A percentile compares a stretch with the other conserved stretches of the same genome.
Conservation (phyloP, 2,888 invertebrate genomes). For the Nephrotoma flavescens region DNA sequence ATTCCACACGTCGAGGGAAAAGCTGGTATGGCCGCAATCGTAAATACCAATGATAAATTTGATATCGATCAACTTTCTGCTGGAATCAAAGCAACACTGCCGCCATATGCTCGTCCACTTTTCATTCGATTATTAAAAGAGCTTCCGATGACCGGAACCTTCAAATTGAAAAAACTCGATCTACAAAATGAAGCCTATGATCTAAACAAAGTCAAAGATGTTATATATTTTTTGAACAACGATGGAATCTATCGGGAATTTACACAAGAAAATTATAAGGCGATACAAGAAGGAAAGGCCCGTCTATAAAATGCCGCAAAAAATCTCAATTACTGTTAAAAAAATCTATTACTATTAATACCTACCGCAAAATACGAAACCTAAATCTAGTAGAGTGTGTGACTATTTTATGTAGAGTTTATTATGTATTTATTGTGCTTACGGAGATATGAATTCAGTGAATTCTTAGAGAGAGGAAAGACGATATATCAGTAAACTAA, state of each 20-base stretch:
- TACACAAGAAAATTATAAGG: constrained; percentile 34
- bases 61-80: constrained; percentile 43
- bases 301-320: constrained; percentile 31
- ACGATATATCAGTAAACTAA: neutral
- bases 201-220: constrained; percentile 52
- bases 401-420: neutral
- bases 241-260: constrained; percentile 37
- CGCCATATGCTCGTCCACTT: constrained; percentile 76
- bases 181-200: constrained; percentile 77
- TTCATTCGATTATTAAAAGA: constrained; percentile 67
- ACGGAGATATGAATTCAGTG: neutral
- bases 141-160: constrained; percentile 77
- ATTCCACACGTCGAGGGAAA: constrained; percentile 68
- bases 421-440: neutral
- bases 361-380: neutral
- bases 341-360: neutral
- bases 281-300: constrained; percentile 35
- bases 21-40: constrained; percentile 88
- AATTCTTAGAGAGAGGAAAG: neutral
- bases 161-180: constrained; percentile 81
- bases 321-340: neutral
- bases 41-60: constrained; percentile 46
- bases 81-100: constrained; percentile 56
- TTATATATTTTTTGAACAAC: constrained; percentile 52
- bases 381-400: neutral